Base-by-base conservation (phyloP, 2,888 invertebrate genomes). In the Cryptophagus acutangulus region DNA sequence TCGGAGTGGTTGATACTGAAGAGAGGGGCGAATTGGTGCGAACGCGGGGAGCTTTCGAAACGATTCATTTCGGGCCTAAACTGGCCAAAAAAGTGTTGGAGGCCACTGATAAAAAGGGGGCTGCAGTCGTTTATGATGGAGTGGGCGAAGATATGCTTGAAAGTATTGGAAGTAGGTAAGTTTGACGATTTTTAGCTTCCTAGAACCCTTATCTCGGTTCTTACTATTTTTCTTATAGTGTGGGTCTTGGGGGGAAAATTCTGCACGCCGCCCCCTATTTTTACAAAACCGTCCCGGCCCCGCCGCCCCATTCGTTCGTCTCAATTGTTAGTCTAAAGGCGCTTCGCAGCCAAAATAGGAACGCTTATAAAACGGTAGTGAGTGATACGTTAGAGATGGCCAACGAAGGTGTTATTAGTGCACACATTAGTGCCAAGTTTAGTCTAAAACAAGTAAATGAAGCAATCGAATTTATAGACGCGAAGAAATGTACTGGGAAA, bases 1-100 rank as follows among this genome's bases (percentile, higher is more conserved):
- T 84, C 51, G 82, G 77, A n/a, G 75, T 82, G n/a, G 78, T 79
- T 45, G 76, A 76, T 26, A 73, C 77, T 0, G 79, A 79, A 61
- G 76, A 77, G 39, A 75, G 76, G 46, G 76, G 77, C 5, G 68
- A 72, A 20, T 55, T 78, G 10, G 71, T 79, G 8, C 63, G 81
- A 41, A 71, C 76, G 30, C 74, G 74, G 57, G 84, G 84, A 20
- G 83, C 82, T 1, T 77, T 76, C 58, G 72, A 77, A 29, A 78
- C 82, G 9, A 67, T 82, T 3, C 76, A 77, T 52, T 80, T 75
- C 51, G 72, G 71, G 37, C 70, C 74, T 38, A 75, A 77, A 41
- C 58, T 77, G 33, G 55, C 74, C 14, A 73, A 76, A 43, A 69
- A 74, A 54, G 74, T 82, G 10, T 67, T 73, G 39, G 73, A 76